phyloP scores from a whole-genome alignment of 2,888 invertebrate species.

The Agrotis clavis region DNA sequence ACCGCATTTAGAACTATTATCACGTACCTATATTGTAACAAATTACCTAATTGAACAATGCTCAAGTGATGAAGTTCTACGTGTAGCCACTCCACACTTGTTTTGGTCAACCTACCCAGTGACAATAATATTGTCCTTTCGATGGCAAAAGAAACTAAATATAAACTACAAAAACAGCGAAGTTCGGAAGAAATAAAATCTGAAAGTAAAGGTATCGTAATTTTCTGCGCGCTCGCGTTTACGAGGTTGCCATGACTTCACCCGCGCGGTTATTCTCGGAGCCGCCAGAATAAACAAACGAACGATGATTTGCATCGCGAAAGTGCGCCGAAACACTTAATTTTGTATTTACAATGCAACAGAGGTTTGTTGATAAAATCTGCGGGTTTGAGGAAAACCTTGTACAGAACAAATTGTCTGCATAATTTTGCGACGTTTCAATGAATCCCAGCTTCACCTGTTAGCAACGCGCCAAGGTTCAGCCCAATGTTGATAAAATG shows the following conservation, averaged over 20 bases:
- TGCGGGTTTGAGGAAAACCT: constrained; percentile 42
- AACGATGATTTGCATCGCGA: constrained; percentile 54
- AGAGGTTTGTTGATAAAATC: constrained; percentile 40
- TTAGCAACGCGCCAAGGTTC: constrained; percentile 16
- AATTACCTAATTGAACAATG: constrained; percentile 44
- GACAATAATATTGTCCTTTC: neutral
- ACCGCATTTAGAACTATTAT: constrained; percentile 40
- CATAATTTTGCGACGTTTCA: constrained; percentile 16
- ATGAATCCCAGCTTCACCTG: constrained; percentile 3
- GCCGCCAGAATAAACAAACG: constrained; percentile 69
- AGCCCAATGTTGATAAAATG: constrained; percentile 25
- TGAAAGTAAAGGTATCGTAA: constrained; percentile 47
- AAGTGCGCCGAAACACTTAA: constrained; percentile 47
- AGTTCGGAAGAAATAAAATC: neutral
- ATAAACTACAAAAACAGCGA: neutral
- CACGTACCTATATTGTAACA: constrained; percentile 13
- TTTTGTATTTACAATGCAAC: constrained; percentile 42
- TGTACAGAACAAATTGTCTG: constrained; percentile 31
- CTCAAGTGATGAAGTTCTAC: neutral
- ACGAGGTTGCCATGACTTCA: constrained; percentile 73
- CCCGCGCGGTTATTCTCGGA: constrained; percentile 72
- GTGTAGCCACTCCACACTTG: neutral
- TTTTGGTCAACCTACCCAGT: too few relatives aligned
- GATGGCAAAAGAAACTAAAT: neutral
- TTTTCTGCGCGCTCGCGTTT: constrained; percentile 63